phyloP scores from a whole-genome alignment of 2,797 vertebrate species.

The Syncerus caffer region DNA sequence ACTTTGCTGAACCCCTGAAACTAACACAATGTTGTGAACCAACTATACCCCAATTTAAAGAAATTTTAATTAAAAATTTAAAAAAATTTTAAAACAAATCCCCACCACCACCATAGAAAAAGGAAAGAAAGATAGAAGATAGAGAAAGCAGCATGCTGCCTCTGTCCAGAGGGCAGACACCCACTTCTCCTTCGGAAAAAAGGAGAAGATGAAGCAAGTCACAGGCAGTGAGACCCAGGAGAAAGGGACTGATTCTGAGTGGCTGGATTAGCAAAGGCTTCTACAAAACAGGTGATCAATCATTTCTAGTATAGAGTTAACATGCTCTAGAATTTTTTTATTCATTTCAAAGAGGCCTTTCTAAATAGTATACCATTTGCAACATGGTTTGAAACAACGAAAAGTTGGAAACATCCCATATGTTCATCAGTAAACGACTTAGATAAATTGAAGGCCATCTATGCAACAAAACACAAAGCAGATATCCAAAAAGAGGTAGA shows the following conservation, averaged over 20 bases:
- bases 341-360: background rate
- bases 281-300: background rate
- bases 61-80: background rate
- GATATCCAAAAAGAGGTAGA: background rate
- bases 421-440: background rate
- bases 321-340: background rate
- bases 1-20: background rate
- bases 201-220: background rate
- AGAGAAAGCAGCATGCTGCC: background rate
- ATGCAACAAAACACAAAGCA: background rate
- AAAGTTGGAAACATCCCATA: conserved; percentile 10
- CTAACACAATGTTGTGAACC: background rate
- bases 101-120: accelerated
- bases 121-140: background rate
- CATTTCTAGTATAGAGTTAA: background rate
- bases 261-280: background rate
- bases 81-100: background rate
- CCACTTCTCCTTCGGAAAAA: background rate
- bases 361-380: background rate
- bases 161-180: background rate
- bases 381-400: background rate
- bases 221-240: background rate
- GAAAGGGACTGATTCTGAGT: background rate
- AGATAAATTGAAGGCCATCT: background rate
- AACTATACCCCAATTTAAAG: background rate